Conservation (phyloP, 1,140 invertebrate species). For the Ips nitidus region DNA sequence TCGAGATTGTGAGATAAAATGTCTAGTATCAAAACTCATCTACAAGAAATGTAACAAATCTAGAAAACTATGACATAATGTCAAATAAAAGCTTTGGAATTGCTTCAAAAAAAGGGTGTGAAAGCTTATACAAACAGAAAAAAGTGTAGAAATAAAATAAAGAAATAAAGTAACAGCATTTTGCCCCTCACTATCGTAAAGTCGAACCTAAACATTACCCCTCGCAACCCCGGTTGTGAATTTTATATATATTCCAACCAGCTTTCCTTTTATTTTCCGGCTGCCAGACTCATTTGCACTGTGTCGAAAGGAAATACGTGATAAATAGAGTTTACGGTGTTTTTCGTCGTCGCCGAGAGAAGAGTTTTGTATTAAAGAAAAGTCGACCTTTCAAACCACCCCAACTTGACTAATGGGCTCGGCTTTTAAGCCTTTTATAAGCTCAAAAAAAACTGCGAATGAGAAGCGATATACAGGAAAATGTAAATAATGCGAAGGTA, state of each 20-base stretch:
- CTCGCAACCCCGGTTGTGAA: neutral
- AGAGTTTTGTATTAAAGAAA: constrained; percentile 4
- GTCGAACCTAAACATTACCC: too few species aligned
- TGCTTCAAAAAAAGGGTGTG: too few species aligned
- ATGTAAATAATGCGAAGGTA: neutral
- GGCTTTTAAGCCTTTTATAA: neutral
- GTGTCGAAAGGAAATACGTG: constrained; percentile 1
- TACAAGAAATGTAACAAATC: too few species aligned
- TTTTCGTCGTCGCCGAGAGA: neutral
- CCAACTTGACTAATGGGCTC: neutral
- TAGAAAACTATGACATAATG: too few species aligned
- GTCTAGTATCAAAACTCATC: too few species aligned
- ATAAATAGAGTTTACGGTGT: constrained; percentile 4
- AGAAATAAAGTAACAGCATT: too few species aligned
- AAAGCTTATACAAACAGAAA: too few species aligned
- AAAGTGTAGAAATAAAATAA: too few species aligned
- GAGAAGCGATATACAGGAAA: neutral
- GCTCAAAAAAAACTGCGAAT: neutral
- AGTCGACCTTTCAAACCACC: neutral
- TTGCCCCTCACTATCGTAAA: too few species aligned
- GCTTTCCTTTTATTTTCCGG: neutral
- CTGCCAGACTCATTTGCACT: constrained; percentile 1
- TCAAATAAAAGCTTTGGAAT: too few species aligned
- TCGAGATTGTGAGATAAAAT: too few species aligned
- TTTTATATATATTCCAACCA: constrained; percentile 1